These are phyloP conservation scores for Lophochroa leadbeateri DNA, from an alignment of 2,113 vertebrate species.

Conservation along the genomic window DNA sequence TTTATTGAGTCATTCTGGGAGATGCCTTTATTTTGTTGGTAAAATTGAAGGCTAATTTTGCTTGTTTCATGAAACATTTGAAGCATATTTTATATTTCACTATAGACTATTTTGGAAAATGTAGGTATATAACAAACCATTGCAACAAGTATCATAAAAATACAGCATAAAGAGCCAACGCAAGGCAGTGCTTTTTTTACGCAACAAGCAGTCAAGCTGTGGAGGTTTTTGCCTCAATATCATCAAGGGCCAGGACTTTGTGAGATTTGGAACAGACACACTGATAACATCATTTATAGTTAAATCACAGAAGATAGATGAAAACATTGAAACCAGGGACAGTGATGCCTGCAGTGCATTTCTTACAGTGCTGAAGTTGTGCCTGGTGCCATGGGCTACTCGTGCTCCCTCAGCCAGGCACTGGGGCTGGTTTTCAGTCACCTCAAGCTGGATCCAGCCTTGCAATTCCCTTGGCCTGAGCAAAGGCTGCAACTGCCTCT, in stretches of 20 bases:
- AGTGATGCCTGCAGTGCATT: not conserved
- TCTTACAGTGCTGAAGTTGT: not conserved
- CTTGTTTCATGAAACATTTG: not conserved
- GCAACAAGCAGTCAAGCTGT: not conserved
- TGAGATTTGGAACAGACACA: not conserved
- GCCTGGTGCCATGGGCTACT: not conserved
- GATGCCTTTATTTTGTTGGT: slow-evolving; percentile 34
- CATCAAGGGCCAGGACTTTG: not conserved
- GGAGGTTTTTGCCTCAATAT: not conserved
- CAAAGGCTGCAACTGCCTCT: not conserved
- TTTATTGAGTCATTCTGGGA: slow-evolving; percentile 61
- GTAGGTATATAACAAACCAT: not conserved
- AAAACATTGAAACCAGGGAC: not conserved
- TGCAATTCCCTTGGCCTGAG: not conserved
- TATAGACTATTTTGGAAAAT: not conserved
- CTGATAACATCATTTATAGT: not conserved
- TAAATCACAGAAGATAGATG: not conserved
- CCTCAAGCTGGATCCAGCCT: not conserved
- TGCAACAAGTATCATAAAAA: not conserved
- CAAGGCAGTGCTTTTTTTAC: not conserved
- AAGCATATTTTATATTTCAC: not conserved
- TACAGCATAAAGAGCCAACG: not conserved
- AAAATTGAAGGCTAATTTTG: slow-evolving; percentile 4
- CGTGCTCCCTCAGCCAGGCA: rapidly evolving
- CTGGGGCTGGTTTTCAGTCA: not conserved